Evolutionary conservation across 2,113 vertebrate genomes (phyloP), one percentile per base, ranked within the genome.

Genomic region (Formicarius rufipectus): DNA sequence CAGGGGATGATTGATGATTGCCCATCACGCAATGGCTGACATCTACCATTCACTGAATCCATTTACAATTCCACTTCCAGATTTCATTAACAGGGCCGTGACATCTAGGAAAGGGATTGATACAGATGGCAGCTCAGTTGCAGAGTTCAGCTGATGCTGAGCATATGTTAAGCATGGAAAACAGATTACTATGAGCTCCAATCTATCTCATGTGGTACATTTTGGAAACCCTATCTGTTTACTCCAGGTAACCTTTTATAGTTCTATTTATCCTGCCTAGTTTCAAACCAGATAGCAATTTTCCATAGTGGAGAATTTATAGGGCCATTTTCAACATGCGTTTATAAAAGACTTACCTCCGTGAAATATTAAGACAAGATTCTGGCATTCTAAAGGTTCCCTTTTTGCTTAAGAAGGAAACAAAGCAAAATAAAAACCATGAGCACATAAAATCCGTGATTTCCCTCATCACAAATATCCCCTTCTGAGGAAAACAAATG

Each of bases 1-100:
- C 99, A 99, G 95, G 68, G 96, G 97, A 97, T 99, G 98, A 99
- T 98, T 98, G 98, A 99, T 99, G 98, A 98, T 98, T 95, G 83
- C 97, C 98, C 98, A 99, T 99, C 98, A 98, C 90, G 91, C 98
- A 91, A 97, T 78, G 97, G 97, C 97, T 98, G 98, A 98, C 98
- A 98, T 97, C 97, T 98, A 97, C 97, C 98, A 98, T 97, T 98
- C 97, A 97, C 98, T 77, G 89, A 76, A 92, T 94, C 95, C 89
- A 86, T 96, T 97, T 97, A 95, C 55, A 84, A 97, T 94, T 81
- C 62, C 95, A 80, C 78, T 85, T 97, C 96, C 95, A 97, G 94
- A 92, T 97, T 98, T 97, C 97, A 97, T 96, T 97, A 98, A 94
- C 69, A 74, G 71, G 94, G 90, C 94, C 79, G 27, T 87, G 92